Conservation (phyloP, 1,140 invertebrate species). For the Lepidurus apus region DNA sequence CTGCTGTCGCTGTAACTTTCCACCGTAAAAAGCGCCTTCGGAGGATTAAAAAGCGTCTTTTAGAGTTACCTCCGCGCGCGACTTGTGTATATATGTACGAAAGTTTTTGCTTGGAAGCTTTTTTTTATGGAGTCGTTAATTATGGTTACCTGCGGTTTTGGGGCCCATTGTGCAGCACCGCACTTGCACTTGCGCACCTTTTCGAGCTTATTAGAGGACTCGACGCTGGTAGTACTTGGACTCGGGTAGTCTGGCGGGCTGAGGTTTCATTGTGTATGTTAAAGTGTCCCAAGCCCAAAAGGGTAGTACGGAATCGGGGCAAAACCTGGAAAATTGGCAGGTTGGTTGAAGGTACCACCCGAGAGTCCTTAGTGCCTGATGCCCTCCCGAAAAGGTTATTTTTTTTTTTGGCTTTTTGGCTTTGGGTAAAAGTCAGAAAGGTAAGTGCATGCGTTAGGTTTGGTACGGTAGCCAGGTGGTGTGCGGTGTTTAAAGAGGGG, state of each 20-base stretch:
- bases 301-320: too few species aligned
- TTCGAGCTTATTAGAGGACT: not conserved
- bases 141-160: slow-evolving; percentile 1
- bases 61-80: too few species aligned
- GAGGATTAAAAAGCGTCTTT: too few species aligned
- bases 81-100: too few species aligned
- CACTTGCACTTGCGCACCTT: not conserved
- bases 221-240: too few species aligned
- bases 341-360: too few species aligned
- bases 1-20: too few species aligned
- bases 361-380: not conserved
- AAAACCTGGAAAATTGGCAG: too few species aligned
- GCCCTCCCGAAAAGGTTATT: not conserved
- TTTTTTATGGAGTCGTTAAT: not conserved
- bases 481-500: not conserved
- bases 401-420: not conserved
- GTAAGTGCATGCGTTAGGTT: not conserved
- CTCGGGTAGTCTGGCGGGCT: not conserved
- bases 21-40: too few species aligned
- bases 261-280: not conserved
- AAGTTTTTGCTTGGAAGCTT: not conserved
- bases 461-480: not conserved
- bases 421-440: slow-evolving; percentile 2
- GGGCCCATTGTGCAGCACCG: not conserved
- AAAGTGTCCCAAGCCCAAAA: not conserved